Evolutionary conservation across 2,888 invertebrate species (phyloP).

Genomic region (Synanthedon tipuliformis): DNA sequence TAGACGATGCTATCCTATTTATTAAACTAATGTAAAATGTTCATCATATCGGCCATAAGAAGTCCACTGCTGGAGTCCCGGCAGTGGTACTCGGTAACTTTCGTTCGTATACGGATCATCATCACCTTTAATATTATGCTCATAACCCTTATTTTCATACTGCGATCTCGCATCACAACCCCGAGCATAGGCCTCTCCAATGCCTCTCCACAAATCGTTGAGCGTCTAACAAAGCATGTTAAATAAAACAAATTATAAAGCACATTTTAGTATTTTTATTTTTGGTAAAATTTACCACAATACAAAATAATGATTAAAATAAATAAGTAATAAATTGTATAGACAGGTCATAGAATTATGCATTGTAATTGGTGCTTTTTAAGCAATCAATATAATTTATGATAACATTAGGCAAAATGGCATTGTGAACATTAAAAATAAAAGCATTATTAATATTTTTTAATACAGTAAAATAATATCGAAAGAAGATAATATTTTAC

Average conservation of each 20-base stretch:
- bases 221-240: not conserved
- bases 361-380: conserved; percentile 70
- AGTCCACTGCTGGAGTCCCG: too few species aligned
- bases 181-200: too few species aligned
- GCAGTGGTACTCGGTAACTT: too few species aligned
- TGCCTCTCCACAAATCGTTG: too few species aligned
- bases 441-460: conserved; percentile 49
- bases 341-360: conserved; percentile 69
- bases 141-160: too few species aligned
- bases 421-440: conserved; percentile 69
- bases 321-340: conserved; percentile 70
- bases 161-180: too few species aligned
- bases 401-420: conserved; percentile 71
- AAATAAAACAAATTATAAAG: conserved; percentile 56
- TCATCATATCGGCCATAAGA: too few species aligned
- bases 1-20: too few species aligned
- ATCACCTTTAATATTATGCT: too few species aligned
- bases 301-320: conserved; percentile 70
- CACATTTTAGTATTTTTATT: conserved; percentile 71
- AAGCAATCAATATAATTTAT: conserved; percentile 70
- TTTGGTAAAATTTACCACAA: conserved; percentile 70
- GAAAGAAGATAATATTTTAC: conserved; percentile 51
- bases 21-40: too few species aligned
- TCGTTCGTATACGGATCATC: too few species aligned
- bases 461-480: conserved; percentile 63